These are phyloP conservation scores for Piscicola geometra DNA, from an alignment of 2,888 invertebrate species.

Conservation along the genomic window DNA sequence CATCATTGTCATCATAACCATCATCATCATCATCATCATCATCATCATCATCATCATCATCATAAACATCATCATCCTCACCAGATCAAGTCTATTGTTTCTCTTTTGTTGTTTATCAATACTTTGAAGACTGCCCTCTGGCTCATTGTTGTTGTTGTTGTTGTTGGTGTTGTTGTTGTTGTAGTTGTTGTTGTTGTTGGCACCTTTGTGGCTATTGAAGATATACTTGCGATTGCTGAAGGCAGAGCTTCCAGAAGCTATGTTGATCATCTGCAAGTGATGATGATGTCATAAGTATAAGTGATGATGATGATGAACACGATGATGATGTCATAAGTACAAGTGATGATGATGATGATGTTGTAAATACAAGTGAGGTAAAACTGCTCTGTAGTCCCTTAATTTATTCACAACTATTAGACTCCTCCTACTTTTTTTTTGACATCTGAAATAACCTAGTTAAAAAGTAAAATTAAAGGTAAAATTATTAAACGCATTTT, in stretches of 20 bases:
- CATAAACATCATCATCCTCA: constrained; percentile 17
- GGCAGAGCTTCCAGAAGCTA: not conserved
- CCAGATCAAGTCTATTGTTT: not conserved
- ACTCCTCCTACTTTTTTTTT: too few relatives aligned
- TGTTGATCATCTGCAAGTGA: not conserved
- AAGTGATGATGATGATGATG: too few relatives aligned
- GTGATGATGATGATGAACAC: too few relatives aligned
- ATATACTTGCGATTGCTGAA: not conserved
- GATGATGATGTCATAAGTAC: too few relatives aligned
- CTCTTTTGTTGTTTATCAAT: too few relatives aligned
- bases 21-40: constrained; percentile 29
- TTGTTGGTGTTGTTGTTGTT: constrained; percentile 2
- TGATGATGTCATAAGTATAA: too few relatives aligned
- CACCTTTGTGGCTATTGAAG: not conserved
- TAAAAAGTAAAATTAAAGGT: too few relatives aligned
- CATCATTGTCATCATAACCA: not conserved
- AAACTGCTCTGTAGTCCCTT: too few relatives aligned
- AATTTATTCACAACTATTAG: too few relatives aligned
- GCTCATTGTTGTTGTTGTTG: not conserved
- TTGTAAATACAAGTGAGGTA: too few relatives aligned
- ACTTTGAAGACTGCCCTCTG: not conserved
- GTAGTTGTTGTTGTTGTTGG: not conserved
- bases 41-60: constrained; percentile 30
- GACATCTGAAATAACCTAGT: too few relatives aligned
- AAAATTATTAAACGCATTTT: too few relatives aligned